Evolutionary conservation across 2,113 vertebrate species (phyloP).

Genomic region (Macrotis lagotis): DNA sequence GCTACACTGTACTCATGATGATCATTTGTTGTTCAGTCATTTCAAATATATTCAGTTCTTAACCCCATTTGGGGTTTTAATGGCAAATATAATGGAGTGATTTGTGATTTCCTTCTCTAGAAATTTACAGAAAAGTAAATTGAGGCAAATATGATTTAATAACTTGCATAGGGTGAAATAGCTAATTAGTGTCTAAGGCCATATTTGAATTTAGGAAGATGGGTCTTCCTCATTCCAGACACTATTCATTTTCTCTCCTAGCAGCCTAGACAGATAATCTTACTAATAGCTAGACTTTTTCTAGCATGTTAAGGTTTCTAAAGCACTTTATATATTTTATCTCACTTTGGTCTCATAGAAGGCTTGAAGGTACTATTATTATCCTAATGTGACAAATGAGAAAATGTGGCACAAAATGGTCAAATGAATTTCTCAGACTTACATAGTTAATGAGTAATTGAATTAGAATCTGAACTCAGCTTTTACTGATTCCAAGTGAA

Average conservation of each 20-base stretch:
- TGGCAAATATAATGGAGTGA: background rate
- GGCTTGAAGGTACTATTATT: background rate
- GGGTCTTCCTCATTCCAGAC: background rate
- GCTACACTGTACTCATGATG: background rate
- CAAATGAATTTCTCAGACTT: background rate
- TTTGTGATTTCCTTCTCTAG: background rate
- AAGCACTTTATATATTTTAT: background rate
- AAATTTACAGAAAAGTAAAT: background rate
- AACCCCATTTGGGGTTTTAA: background rate
- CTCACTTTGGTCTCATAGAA: background rate
- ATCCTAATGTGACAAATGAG: no score
- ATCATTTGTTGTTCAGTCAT: background rate
- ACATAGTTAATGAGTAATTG: background rate
- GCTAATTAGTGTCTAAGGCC: background rate
- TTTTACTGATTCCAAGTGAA: background rate
- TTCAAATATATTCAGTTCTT: background rate
- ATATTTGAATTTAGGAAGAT: background rate
- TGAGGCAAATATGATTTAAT: background rate
- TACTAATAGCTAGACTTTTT: background rate
- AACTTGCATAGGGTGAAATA: background rate
- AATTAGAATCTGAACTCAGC: background rate
- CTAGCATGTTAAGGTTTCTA: background rate
- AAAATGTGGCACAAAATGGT: background rate
- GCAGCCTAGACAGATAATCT: background rate
- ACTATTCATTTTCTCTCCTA: background rate